These are phyloP conservation scores for Eulithis testata DNA, from an alignment of 2,888 invertebrate genomes.

Conservation along the genomic window DNA sequence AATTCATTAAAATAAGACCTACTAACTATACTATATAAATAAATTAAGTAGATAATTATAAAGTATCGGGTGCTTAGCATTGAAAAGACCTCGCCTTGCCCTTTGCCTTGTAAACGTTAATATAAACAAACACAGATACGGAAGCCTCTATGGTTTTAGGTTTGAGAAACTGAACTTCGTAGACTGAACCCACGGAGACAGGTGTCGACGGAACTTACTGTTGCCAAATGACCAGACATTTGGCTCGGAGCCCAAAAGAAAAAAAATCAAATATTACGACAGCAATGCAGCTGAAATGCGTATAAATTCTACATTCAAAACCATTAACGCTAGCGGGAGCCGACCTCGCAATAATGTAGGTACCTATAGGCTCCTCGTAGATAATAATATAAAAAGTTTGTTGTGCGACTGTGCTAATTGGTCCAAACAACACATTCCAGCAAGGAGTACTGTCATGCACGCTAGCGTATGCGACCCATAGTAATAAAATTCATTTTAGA, in stretches of 20 bases:
- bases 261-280: slow-evolving; percentile 50
- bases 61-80: slow-evolving; percentile 26
- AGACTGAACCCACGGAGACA: slow-evolving; percentile 65
- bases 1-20: background rate
- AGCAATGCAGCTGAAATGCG: slow-evolving; percentile 46
- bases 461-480: slow-evolving; percentile 73
- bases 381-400: slow-evolving; percentile 17
- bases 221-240: slow-evolving; percentile 76
- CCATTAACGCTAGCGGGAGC: slow-evolving; percentile 30
- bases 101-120: slow-evolving; percentile 51
- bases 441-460: slow-evolving; percentile 63
- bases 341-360: slow-evolving; percentile 35
- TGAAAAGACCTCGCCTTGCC: slow-evolving; percentile 52
- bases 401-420: slow-evolving; percentile 52
- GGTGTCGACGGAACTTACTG: slow-evolving; percentile 58
- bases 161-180: slow-evolving; percentile 53
- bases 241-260: slow-evolving; percentile 62
- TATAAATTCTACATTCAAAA: slow-evolving; percentile 39
- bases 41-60: slow-evolving; percentile 13
- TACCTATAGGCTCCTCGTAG: no score
- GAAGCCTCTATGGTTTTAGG: slow-evolving; percentile 31
- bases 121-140: slow-evolving; percentile 33
- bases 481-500: slow-evolving; percentile 82
- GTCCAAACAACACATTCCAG: slow-evolving; percentile 52
- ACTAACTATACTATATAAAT: background rate